Evolutionary conservation across 2,797 vertebrate genomes (phyloP).

Genomic region (Phrynocephalus forsythii): DNA sequence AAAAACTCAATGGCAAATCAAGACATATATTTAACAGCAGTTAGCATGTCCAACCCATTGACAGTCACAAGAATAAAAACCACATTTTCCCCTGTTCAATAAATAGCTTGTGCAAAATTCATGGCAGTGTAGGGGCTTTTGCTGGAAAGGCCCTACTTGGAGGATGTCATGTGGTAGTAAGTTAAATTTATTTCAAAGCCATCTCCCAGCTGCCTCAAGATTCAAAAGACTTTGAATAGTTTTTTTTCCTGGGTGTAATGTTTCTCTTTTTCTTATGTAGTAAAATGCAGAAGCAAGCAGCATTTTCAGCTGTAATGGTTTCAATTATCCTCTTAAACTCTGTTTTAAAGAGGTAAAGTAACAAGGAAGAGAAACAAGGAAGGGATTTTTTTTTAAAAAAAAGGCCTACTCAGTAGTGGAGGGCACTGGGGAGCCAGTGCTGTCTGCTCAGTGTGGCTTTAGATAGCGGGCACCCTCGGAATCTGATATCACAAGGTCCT

Average conservation of each 20-base stretch:
- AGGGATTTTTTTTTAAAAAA: background rate
- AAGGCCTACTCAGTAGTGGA: background rate
- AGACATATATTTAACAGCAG: background rate
- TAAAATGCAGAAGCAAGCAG: slow-evolving; percentile 30
- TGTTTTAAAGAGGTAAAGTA: slow-evolving; percentile 6
- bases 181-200: background rate
- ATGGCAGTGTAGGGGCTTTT: background rate
- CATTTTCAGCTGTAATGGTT: slow-evolving; percentile 3
- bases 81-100: background rate
- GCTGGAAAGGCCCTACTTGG: background rate
- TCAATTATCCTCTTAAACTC: slow-evolving; percentile 20
- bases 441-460: background rate
- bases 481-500: background rate
- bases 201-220: background rate
- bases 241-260: too few species aligned
- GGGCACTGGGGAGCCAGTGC: background rate
- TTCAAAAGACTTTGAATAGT: background rate
- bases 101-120: background rate
- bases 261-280: slow-evolving; percentile 9
- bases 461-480: too few species aligned
- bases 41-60: background rate
- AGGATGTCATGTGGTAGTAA: too few species aligned
- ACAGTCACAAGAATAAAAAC: background rate
- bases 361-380: slow-evolving; percentile 27
- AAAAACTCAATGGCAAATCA: background rate